A percentile compares a stretch with the other conserved stretches of the same genome.
Conservation (phyloP, 2,113 vertebrate species). For the Chascanopsetta lugubris region DNA sequence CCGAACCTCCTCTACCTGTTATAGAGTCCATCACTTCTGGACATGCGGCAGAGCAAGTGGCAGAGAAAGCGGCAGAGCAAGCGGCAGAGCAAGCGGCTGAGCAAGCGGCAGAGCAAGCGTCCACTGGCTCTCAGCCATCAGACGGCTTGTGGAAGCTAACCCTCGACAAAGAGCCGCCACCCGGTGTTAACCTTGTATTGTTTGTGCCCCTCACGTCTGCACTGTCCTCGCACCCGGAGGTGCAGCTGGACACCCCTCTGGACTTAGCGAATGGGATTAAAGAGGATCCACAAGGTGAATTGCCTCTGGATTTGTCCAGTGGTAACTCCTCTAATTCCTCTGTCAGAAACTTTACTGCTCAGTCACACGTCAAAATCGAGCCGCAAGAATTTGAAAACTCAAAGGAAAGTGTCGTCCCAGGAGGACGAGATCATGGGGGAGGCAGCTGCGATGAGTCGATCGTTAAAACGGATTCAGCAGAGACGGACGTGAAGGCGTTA, state of each 20-base stretch:
- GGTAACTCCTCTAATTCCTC: neutral
- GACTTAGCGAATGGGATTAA: constrained; percentile 15
- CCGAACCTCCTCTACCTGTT: neutral
- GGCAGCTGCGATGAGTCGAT: neutral
- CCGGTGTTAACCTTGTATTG: constrained; percentile 70
- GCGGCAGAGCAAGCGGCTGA: neutral
- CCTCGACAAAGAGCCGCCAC: constrained; percentile 62
- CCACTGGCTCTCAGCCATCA: neutral
- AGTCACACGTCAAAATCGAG: constrained; percentile 57
- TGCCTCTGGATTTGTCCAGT: constrained; percentile 66
- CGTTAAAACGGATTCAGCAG: neutral
- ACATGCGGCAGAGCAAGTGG: neutral
- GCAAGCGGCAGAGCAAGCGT: neutral
- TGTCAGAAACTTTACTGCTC: neutral
- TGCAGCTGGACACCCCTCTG: neutral
- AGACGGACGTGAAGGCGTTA: neutral
- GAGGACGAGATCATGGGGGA: neutral
- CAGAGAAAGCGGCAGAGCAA: too few species aligned
- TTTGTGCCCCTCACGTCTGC: constrained; percentile 49
- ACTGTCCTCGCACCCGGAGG: neutral
- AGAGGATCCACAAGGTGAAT: constrained; percentile 1
- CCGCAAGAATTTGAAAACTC: constrained; percentile 35
- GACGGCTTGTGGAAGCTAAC: constrained; percentile 64
- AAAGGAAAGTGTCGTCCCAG: neutral
- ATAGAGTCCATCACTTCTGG: neutral